phyloP scores from a whole-genome alignment of 2,113 vertebrate genomes.

The Oryzias celebensis region DNA sequence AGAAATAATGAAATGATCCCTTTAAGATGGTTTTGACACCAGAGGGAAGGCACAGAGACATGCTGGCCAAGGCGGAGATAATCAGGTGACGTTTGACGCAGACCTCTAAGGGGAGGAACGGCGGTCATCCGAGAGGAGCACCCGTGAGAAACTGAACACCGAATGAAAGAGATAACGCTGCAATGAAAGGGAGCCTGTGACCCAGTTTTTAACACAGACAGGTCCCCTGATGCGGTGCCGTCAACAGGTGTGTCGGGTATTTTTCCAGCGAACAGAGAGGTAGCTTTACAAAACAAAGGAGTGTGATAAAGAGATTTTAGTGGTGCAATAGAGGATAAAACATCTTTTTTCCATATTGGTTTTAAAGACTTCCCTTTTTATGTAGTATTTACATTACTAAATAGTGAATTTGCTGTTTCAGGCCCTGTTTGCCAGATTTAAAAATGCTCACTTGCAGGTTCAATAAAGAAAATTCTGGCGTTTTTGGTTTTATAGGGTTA shows the following conservation, averaged over 20 bases:
- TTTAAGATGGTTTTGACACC: not conserved
- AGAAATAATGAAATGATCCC: not conserved
- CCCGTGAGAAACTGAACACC: slow-evolving; percentile 56
- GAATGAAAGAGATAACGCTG: slow-evolving; percentile 42
- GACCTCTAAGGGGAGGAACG: slow-evolving; percentile 36
- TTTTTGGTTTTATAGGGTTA: too few relatives aligned
- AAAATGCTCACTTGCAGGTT: too few relatives aligned
- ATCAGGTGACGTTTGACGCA: slow-evolving; percentile 15
- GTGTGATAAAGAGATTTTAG: not conserved
- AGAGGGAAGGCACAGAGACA: not conserved
- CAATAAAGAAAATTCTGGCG: too few relatives aligned
- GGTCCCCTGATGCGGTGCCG: slow-evolving; percentile 19
- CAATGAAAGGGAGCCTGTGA: slow-evolving; percentile 34
- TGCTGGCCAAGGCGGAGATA: slow-evolving; percentile 8
- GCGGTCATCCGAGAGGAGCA: slow-evolving; percentile 50
- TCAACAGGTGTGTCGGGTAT: slow-evolving; percentile 11
- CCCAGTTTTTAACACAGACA: slow-evolving; percentile 46
- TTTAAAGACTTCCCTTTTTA: not conserved
- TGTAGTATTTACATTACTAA: too few relatives aligned
- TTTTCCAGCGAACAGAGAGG: not conserved
- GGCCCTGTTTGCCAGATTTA: too few relatives aligned
- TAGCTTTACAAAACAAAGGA: slow-evolving; percentile 20
- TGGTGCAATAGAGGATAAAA: not conserved
- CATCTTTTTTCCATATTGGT: not conserved
- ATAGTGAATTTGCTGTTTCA: too few relatives aligned